Evolutionary conservation across 2,797 vertebrate species (phyloP), one percentile per base, ranked within the genome.

Genomic region (Erethizon dorsatum): DNA sequence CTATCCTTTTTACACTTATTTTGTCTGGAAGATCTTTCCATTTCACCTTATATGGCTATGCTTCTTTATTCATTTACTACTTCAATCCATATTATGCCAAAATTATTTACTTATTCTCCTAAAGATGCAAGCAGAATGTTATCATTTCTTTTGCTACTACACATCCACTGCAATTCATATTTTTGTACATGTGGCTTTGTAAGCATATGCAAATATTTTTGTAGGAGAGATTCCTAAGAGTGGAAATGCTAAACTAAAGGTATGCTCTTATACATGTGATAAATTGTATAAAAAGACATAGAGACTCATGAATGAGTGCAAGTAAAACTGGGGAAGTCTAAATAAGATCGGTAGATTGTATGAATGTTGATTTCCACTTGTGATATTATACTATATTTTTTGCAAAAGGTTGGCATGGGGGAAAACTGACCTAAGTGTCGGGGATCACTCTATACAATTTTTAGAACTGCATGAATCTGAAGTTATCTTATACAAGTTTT

Each of bases 401-500:
- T 69, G 65, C 50, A 83, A 69, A 56, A 90, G 83, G 41, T 87
- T 61, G 24, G 10, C 67, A 69, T 2, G 71, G 57, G 26, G 26
- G 50, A 7, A 94, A 96, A 83, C 45, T 22, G 57, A 24, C 31
- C 41, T 65, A 88, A 87, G 14, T 47, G 47, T 31, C 28, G 20
- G 45, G 83, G 83, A 37, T 20, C 71, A 33, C 50, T 37, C 47
- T 77, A 17, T 52, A 37, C 75, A 77, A 26, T 65, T 88, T 82
- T 85, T 82, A 50, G 31, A 56, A 71, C 18, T 85, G 47, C 37
- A 33, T 56, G 78, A 90, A 83, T 61, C 59, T 88, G 41, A 75
- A 78, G 80, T 56, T 24, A n/a, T 71, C 83, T 94, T 77, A 75
- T 65, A 56, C 18, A 91, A 84, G 63, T 54, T 77, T 88, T 89